Evolutionary conservation across 2,888 invertebrate species (phyloP), one percentile per base, ranked within the genome.

Genomic region (Thumatha senex): DNA sequence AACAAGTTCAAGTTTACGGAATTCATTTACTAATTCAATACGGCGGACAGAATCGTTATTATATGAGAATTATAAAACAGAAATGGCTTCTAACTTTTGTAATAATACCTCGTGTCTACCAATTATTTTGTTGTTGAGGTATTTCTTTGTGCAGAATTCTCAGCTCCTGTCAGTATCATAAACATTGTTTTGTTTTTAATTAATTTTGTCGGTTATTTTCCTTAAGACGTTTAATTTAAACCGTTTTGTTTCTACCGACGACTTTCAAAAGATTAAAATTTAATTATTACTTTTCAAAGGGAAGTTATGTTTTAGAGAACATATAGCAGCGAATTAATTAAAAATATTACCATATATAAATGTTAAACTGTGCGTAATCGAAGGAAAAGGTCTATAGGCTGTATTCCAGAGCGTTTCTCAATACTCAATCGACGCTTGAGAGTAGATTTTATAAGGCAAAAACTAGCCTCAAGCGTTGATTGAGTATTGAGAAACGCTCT

Each of bases 121-220:
- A 35, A 47, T 41, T 47, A 35, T 35, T 41, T 46, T 40, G 8
- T 15, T 31, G 34, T 46, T 34, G 29, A 40, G 34, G 9, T 48
- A 42, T 48, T 43, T 42, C 42, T 24, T 48, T 18, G 38, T 18
- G 31, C 24, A 31, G 31, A 24, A 33, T 43, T 18, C 15, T 42
- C 35, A 39, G 14, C 33, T 46, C 36, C 46, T 39, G 30, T 24
- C 33, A n/a, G 40, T 40, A 31, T 33, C 34, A 24, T 48, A 42
- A 42, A 48, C 38, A 42, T 31, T 33, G 38, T 42, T 48, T 48
- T 48, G 42, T 43, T 48, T 45, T 43, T 43, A 48, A 48, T 48
- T 48, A 48, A 43, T 42, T 48, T 33, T 11, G 18, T 11, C 18
- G 4, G 38, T 38, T 42, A 48, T 38, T 38, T 42, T 42, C 30